Evolutionary conservation across 2,113 vertebrate genomes (phyloP).

Genomic region (Stomatorhinus ivindoensis): DNA sequence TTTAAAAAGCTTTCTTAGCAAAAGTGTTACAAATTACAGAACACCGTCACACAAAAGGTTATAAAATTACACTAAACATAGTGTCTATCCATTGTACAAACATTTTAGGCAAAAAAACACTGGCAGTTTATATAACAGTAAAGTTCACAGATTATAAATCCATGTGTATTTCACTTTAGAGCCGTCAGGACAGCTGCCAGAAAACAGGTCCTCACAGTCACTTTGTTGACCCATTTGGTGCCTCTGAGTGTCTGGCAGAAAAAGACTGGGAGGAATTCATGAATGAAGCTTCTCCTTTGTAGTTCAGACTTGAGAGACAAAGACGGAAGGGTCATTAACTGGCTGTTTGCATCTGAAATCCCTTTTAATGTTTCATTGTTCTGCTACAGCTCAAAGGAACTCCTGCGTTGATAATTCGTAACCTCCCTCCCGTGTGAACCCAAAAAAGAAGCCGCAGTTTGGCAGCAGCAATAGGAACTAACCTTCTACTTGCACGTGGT

Average conservation of each 20-base stretch:
- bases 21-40: constrained; percentile 14
- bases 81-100: neutral
- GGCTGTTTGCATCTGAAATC: neutral
- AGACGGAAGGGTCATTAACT: neutral
- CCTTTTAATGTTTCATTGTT: neutral
- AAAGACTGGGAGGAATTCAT: neutral
- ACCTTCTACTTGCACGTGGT: neutral
- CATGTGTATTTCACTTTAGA: neutral
- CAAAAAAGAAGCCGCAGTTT: neutral
- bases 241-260: neutral
- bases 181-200: neutral
- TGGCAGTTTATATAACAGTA: constrained; percentile 19
- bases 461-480: neutral
- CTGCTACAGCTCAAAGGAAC: neutral
- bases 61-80: neutral
- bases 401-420: neutral
- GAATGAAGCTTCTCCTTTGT: neutral
- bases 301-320: too few relatives aligned
- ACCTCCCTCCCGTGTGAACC: neutral
- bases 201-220: neutral
- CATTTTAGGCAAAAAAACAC: neutral
- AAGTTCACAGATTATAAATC: neutral
- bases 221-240: neutral
- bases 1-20: constrained; percentile 10
- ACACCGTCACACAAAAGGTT: neutral